These are phyloP conservation scores for Gymnocheta viridis DNA, from an alignment of 2,888 invertebrate species.

Conservation along the genomic window DNA sequence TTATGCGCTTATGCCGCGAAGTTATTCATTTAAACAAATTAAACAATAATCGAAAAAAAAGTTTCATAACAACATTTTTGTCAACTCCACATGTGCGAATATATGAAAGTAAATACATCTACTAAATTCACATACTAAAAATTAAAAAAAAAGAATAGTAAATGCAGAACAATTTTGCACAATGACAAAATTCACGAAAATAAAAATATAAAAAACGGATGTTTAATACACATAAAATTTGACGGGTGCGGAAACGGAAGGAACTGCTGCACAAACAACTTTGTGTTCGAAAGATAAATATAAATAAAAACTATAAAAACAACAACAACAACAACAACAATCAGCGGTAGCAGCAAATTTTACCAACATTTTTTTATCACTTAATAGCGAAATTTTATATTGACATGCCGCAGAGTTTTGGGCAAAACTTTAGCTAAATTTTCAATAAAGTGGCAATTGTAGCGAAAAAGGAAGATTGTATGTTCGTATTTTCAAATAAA, in stretches of 20 bases:
- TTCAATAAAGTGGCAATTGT: constrained; percentile 21
- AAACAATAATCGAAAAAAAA: constrained; percentile 11
- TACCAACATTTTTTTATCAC: constrained; percentile 8
- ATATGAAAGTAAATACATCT: constrained; percentile 2
- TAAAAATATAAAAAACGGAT: constrained; percentile 54
- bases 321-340: constrained; percentile 10
- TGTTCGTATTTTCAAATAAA: neutral
- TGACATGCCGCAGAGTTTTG: constrained; percentile 37
- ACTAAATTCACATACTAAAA: neutral
- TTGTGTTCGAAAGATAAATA: constrained; percentile 64
- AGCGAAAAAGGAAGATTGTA: neutral
- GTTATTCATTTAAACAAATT: constrained; percentile 39
- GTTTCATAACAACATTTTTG: constrained; percentile 3
- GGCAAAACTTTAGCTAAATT: constrained; percentile 1
- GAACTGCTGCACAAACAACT: constrained; percentile 68
- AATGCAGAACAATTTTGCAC: constrained; percentile 30
- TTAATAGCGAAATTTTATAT: constrained; percentile 32
- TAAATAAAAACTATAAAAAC: constrained; percentile 39
- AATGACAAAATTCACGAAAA: constrained; percentile 46
- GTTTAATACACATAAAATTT: constrained; percentile 65
- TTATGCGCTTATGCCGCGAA: neutral
- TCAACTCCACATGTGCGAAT: constrained; percentile 18
- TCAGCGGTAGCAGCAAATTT: constrained; percentile 17
- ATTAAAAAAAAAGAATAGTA: constrained; percentile 7
- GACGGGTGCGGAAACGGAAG: constrained; percentile 63